phyloP scores from a whole-genome alignment of 2,797 vertebrate genomes.

The Macropus fuliginosus region DNA sequence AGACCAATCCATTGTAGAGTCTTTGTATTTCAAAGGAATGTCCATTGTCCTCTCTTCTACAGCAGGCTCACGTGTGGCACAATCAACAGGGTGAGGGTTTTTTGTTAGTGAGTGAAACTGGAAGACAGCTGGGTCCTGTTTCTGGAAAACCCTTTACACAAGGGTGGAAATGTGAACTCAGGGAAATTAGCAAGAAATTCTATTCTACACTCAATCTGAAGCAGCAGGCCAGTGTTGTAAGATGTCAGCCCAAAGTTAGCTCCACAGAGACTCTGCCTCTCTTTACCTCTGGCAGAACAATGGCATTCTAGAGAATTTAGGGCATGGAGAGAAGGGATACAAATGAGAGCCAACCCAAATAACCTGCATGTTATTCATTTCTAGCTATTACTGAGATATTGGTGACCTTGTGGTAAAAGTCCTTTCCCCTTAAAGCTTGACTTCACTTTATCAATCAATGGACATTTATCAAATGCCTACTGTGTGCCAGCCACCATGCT shows the following conservation, averaged over 20 bases:
- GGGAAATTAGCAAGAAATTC: neutral
- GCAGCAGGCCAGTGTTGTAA: neutral
- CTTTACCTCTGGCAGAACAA: neutral
- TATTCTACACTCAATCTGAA: neutral
- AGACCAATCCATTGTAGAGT: constrained; percentile 89
- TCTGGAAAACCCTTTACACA: neutral
- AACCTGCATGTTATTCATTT: neutral
- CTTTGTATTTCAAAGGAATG: neutral
- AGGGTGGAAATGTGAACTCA: neutral
- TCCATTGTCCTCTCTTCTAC: neutral
- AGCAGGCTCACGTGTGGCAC: neutral
- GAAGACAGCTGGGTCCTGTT: neutral
- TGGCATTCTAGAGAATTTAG: neutral
- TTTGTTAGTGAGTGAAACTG: neutral
- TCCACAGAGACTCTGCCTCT: neutral
- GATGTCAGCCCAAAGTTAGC: neutral
- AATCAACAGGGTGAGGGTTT: neutral
- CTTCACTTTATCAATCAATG: neutral
- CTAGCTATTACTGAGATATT: neutral
- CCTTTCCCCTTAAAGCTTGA: neutral
- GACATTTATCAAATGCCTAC: too few species aligned
- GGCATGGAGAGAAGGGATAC: neutral
- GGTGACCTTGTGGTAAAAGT: neutral
- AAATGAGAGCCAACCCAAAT: neutral
- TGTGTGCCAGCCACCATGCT: neutral